A percentile compares a stretch with the other conserved stretches of the same genome.
Conservation (phyloP, 1,140 invertebrate genomes). For the Protaetia brevitarsis region DNA sequence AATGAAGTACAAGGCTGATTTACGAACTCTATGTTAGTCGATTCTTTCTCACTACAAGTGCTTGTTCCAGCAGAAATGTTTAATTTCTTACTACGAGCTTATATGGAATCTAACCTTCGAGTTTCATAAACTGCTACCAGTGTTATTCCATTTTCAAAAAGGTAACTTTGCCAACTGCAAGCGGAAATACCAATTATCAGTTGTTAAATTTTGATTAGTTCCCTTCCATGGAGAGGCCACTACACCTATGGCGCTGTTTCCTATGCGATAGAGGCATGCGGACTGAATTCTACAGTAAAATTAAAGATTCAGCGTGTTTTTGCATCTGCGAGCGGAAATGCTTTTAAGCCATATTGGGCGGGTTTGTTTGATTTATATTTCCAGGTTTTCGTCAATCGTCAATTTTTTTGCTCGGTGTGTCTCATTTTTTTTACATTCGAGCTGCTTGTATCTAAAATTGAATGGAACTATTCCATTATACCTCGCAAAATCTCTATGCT, state of each 20-base stretch:
- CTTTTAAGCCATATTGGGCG: constrained; percentile 43
- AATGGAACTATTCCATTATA: not conserved
- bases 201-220: not conserved
- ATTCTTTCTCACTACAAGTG: no score
- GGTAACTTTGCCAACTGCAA: not conserved
- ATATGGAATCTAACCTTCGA: no score
- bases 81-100: no score
- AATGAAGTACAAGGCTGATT: no score
- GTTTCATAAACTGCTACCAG: not conserved
- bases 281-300: constrained; percentile 44
- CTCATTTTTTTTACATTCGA: not conserved
- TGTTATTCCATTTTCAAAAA: not conserved
- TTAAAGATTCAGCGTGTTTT: constrained; percentile 39
- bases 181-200: not conserved
- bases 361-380: constrained; percentile 48
- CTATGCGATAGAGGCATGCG: not conserved
- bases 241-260: not conserved
- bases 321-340: constrained; percentile 37
- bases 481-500: not conserved
- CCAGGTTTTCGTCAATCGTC: constrained; percentile 39
- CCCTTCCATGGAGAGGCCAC: not conserved
- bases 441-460: not conserved
- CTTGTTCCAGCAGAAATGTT: no score
- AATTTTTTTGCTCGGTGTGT: constrained; percentile 6
- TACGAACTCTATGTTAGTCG: no score